A percentile compares a stretch with the other conserved stretches of the same genome.
Conservation (phyloP, 2,888 invertebrate genomes). For the Sipha maydis region DNA sequence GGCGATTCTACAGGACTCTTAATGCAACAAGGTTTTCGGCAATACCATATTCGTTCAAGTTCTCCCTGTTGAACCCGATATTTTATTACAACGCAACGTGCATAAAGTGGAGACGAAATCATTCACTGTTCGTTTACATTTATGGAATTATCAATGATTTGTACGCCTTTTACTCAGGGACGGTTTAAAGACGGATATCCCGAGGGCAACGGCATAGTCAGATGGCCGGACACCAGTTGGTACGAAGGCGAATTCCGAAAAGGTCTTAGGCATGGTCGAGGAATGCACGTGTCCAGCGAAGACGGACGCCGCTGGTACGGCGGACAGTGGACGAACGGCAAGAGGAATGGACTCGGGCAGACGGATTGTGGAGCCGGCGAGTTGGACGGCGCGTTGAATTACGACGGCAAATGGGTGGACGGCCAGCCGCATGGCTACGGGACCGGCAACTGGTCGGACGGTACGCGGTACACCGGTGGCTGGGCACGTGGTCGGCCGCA, state of each 20-base stretch:
- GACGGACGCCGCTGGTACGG: slow-evolving; percentile 26
- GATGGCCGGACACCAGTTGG: slow-evolving; percentile 50
- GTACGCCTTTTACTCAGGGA: neutral
- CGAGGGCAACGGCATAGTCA: neutral
- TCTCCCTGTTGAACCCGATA: too few relatives aligned
- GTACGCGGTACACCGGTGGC: slow-evolving; percentile 14
- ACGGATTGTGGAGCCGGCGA: neutral
- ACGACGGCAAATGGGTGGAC: slow-evolving; percentile 41
- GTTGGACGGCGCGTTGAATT: slow-evolving; percentile 27
- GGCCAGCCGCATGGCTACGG: slow-evolving; percentile 30
- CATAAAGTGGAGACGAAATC: too few relatives aligned
- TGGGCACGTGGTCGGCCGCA: slow-evolving; percentile 6
- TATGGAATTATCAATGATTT: too few relatives aligned
- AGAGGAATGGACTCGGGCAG: slow-evolving; percentile 9
- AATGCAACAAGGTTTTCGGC: too few relatives aligned
- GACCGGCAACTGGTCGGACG: slow-evolving; percentile 28
- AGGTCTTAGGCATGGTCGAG: slow-evolving; percentile 34
- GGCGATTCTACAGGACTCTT: too few relatives aligned
- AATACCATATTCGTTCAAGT: too few relatives aligned
- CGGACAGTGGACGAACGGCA: slow-evolving; percentile 23
- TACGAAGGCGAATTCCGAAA: slow-evolving; percentile 37
- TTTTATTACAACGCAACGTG: too few relatives aligned
- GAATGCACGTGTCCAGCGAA: slow-evolving; percentile 40
- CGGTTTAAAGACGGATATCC: slow-evolving; percentile 22
- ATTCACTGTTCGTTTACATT: too few relatives aligned